Conservation (phyloP, 2,888 invertebrate species). For the Cerceris rybyensis region DNA sequence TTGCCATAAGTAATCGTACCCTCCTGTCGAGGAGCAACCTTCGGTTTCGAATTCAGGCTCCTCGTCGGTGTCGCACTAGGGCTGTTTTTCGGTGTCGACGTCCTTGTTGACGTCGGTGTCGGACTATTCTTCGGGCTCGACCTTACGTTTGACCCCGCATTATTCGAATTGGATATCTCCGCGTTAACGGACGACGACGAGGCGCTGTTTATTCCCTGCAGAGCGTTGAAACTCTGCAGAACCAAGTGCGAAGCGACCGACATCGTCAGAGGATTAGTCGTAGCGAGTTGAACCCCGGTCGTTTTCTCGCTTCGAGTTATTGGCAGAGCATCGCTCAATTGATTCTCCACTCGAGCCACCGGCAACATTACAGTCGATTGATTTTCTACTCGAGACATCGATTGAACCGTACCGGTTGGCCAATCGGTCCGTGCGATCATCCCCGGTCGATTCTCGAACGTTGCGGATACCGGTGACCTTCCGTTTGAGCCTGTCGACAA, state of each 20-base stretch:
- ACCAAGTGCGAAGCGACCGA: slow-evolving; percentile 74
- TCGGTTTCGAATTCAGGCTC: slow-evolving; percentile 19
- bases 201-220: slow-evolving; percentile 67
- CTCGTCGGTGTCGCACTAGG: slow-evolving; percentile 32
- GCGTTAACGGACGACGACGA: background rate
- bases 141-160: background rate
- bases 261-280: slow-evolving; percentile 67
- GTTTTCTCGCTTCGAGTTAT: slow-evolving; percentile 42
- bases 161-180: background rate
- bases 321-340: slow-evolving; percentile 33
- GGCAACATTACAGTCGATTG: slow-evolving; percentile 38
- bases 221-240: slow-evolving; percentile 75
- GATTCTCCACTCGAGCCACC: slow-evolving; percentile 44
- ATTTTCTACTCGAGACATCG: slow-evolving; percentile 58
- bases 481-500: slow-evolving; percentile 18
- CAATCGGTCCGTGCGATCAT: slow-evolving; percentile 43
- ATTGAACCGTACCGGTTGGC: slow-evolving; percentile 35
- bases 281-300: slow-evolving; percentile 18
- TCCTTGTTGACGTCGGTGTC: slow-evolving; percentile 21
- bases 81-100: slow-evolving; percentile 31
- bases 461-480: slow-evolving; percentile 25
- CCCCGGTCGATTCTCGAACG: slow-evolving; percentile 24
- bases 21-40: slow-evolving; percentile 24
- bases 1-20: slow-evolving; percentile 69
- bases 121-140: slow-evolving; percentile 34